These are phyloP conservation scores for Campoletis raptor DNA, from an alignment of 2,888 invertebrate species.

Conservation along the genomic window DNA sequence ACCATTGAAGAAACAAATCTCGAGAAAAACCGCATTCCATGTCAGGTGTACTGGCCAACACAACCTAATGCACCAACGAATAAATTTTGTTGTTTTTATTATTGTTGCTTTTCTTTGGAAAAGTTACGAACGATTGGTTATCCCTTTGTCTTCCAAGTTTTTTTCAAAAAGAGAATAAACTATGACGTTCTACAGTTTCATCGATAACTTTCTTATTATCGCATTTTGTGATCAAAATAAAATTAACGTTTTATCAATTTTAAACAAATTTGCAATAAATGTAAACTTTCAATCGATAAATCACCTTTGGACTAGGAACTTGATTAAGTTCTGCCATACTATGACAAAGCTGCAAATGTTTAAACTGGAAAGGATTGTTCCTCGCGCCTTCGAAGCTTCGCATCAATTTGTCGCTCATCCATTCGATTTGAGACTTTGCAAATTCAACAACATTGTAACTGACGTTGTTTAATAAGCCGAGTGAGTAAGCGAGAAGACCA, in stretches of 20 bases:
- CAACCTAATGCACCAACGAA: conserved; percentile 87
- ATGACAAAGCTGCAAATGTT: conserved; percentile 97
- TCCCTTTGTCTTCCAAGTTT: not conserved
- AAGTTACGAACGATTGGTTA: not conserved
- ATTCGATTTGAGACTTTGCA: conserved; percentile 99
- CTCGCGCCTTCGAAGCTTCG: conserved; percentile 95
- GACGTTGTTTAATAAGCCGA: conserved; percentile 97
- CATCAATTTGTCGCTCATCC: conserved; percentile 99
- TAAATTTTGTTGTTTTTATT: conserved; percentile 1
- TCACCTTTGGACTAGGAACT: conserved; percentile 94
- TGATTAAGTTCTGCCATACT: conserved; percentile 94
- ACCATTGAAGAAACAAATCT: conserved; percentile 98
- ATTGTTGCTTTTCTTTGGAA: not conserved
- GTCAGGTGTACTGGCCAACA: conserved; percentile 97
- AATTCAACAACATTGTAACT: conserved; percentile 99
- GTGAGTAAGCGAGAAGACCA: conserved; percentile 96
- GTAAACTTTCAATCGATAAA: not conserved
- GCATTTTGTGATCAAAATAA: not conserved
- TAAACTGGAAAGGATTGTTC: conserved; percentile 98
- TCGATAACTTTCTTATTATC: not conserved
- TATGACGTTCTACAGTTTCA: not conserved
- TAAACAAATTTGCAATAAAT: not conserved
- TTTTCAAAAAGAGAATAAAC: not conserved
- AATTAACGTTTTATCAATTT: not conserved
- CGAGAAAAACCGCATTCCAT: conserved; percentile 98